These are phyloP conservation scores for Calliopum simillimum DNA, from an alignment of 2,888 invertebrate species.

Conservation along the genomic window DNA sequence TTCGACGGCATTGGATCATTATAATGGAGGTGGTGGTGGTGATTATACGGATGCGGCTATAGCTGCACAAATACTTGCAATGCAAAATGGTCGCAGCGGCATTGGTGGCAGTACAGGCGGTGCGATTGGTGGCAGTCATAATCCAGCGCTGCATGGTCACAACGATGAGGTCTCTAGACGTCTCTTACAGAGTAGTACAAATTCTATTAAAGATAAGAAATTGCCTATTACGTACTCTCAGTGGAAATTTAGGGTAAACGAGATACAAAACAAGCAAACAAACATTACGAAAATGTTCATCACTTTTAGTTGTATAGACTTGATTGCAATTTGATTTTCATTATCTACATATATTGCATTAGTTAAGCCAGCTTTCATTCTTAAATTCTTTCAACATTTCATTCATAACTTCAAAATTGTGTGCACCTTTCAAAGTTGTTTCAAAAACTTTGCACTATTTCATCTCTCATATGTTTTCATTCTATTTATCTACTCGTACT, in stretches of 20 bases:
- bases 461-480: slow-evolving; percentile 22
- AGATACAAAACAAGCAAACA: slow-evolving; percentile 40
- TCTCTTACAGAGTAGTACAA: slow-evolving; percentile 67
- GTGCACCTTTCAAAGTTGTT: slow-evolving; percentile 12
- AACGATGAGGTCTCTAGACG: slow-evolving; percentile 70
- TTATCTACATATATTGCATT: slow-evolving; percentile 8
- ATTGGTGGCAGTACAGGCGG: slow-evolving; percentile 41
- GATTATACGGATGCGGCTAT: slow-evolving; percentile 57
- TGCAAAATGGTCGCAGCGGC: slow-evolving; percentile 55
- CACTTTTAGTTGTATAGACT: slow-evolving; percentile 40
- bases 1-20: slow-evolving; percentile 63
- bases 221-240: slow-evolving; percentile 72
- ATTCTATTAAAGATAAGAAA: slow-evolving; percentile 67
- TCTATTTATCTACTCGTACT: too few species aligned
- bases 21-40: slow-evolving; percentile 45
- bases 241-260: slow-evolving; percentile 73
- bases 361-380: slow-evolving; percentile 25
- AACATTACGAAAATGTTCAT: slow-evolving; percentile 40
- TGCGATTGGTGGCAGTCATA: slow-evolving; percentile 35
- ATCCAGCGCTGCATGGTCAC: slow-evolving; percentile 45
- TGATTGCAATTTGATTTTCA: slow-evolving; percentile 1
- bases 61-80: slow-evolving; percentile 55
- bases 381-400: slow-evolving; percentile 27
- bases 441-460: neutral
- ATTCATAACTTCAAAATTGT: slow-evolving; percentile 19